Percentiles rank a stretch among this genome's conserved stretches.
These are phyloP conservation scores for Ameiurus melas DNA, from an alignment of 2,113 vertebrate species.

Conservation along the genomic window DNA sequence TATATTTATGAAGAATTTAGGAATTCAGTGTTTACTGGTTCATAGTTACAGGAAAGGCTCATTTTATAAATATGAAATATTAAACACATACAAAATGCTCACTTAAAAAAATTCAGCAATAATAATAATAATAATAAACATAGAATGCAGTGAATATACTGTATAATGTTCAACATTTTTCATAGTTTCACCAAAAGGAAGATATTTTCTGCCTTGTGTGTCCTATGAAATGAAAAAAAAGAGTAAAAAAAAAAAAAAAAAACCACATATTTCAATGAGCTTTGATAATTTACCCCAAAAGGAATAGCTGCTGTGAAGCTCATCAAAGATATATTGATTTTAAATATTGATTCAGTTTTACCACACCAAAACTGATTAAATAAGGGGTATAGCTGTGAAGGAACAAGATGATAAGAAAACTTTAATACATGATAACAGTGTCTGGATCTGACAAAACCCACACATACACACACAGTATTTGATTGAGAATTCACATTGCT, in stretches of 20 bases:
- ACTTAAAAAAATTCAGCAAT: slow-evolving; percentile 15
- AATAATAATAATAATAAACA: not conserved
- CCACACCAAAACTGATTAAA: slow-evolving; percentile 39
- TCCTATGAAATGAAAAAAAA: not conserved
- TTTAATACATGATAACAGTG: not conserved
- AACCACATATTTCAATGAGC: not conserved
- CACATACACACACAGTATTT: not conserved
- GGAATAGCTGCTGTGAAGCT: slow-evolving; percentile 2
- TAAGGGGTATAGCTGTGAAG: not conserved
- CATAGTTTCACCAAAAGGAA: slow-evolving; percentile 65
- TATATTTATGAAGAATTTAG: slow-evolving; percentile 77
- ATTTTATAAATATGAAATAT: not conserved
- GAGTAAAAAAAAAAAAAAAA: not conserved
- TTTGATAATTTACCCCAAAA: not conserved
- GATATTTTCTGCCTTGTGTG: slow-evolving; percentile 52
- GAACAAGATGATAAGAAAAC: not conserved
- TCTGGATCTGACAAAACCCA: not conserved
- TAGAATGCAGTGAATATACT: not conserved
- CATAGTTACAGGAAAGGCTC: slow-evolving; percentile 24
- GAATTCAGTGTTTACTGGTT: slow-evolving; percentile 54
- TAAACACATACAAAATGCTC: not conserved
- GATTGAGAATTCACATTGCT: not conserved
- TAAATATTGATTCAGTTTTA: slow-evolving; percentile 4
- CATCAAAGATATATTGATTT: slow-evolving; percentile 14
- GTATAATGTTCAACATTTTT: not conserved